Conservation (phyloP, 2,797 vertebrate species). For the Pelochelys cantorii region DNA sequence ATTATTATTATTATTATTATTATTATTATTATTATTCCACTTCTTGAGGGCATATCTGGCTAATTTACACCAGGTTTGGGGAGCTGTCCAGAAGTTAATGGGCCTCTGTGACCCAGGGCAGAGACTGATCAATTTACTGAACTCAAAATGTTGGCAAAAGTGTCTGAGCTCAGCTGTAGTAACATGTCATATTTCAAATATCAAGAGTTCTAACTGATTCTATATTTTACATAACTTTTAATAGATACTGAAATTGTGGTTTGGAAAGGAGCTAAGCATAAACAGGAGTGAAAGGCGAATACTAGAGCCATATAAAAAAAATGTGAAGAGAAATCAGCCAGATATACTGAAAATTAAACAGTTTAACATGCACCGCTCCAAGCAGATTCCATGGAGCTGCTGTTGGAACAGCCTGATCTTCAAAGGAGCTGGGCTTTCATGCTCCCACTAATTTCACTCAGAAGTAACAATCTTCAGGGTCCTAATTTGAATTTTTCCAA, state of each 20-base stretch:
- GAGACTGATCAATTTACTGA: background rate
- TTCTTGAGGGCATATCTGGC: too few relatives aligned
- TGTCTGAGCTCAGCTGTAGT: constrained; percentile 65
- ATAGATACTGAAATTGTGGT: constrained; percentile 67
- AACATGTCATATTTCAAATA: constrained; percentile 37
- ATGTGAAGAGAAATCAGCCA: background rate
- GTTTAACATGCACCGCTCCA: fast-evolving
- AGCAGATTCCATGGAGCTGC: background rate
- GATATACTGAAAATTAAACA: background rate
- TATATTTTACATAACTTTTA: constrained; percentile 66
- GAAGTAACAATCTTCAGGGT: background rate
- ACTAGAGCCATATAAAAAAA: background rate
- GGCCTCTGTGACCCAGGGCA: background rate
- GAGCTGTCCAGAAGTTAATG: background rate
- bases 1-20: too few relatives aligned
- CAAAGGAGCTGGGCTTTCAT: fast-evolving
- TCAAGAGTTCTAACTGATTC: constrained; percentile 32
- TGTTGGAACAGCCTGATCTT: background rate
- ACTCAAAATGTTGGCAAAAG: background rate
- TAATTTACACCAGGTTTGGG: background rate
- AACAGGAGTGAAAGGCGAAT: constrained; percentile 44
- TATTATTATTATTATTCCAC: too few relatives aligned
- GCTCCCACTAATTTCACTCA: fast-evolving
- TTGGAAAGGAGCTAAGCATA: constrained; percentile 54
- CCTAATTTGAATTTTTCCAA: background rate